Base-by-base conservation (phyloP, 2,797 vertebrate genomes). In the Taeniopygia guttata region DNA sequence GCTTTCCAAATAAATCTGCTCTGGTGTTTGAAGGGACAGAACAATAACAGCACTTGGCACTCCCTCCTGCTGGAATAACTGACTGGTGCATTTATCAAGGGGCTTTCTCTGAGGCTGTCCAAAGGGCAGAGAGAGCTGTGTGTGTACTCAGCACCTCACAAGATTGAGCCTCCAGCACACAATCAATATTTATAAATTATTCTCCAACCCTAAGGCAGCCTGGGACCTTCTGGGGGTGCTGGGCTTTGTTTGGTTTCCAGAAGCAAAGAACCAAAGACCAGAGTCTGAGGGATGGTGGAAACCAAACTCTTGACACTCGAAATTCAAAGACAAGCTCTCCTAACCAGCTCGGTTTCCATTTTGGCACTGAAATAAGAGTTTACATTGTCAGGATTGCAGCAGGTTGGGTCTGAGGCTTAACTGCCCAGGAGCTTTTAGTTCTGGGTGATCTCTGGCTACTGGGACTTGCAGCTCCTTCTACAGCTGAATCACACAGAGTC, bases 1-100 rank as follows among this genome's bases (percentile, higher is more conserved):
- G 94, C 93, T 84, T 96, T 87, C 95, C 96, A 90, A 89, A 84
- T 74, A 93, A 92, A 89, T 59, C 74, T 92, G 82, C 72, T 81
- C 95, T 89, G 14, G 68, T 32, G 78, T 95, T 96, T 95, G 94
- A 89, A 92, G 93, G 93, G 77, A 86, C 87, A 16, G 69, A 90
- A 90, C 92, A 88, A 80, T 89, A 86, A 80, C 93, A 84, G 69
- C 46, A 51, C 89, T 87, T 93, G 92, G 95, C 94, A 90, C 95
- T 93, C 90, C 38, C 67, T 93, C 51, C 69, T 93, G 89, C 93
- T 79, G 56, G 84, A 94, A 83, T 60, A 68, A 82, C 76, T 40
- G 83, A 63, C 49, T 25, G 91, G 63, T 45, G 92, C 86, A 87
- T 96, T 95, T 89, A 80, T 92, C 95, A 84, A 89, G 87, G 48